Base-by-base conservation (phyloP, 2,113 vertebrate species). In the Urocitellus parryii region DNA sequence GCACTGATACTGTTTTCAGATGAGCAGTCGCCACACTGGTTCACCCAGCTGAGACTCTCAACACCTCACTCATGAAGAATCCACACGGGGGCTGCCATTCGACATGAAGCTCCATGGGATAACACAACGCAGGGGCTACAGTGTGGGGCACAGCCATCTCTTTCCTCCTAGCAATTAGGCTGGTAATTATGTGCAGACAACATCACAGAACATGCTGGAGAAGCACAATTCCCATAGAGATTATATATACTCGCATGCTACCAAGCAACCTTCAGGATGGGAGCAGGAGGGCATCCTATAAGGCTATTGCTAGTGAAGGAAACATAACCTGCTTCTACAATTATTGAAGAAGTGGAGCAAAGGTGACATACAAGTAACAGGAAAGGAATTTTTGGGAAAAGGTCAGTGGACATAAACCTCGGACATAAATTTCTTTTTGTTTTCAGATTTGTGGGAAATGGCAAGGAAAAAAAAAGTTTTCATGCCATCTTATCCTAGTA, bases 31-130 rank as follows among this genome's bases (percentile, higher is more conserved):
- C 5, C 7, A 0, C 2, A 29, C 39, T 17, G 1, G n/a, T 42
- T 17, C 58, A 51, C 27, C 42, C 22, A n/a, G 2, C 11, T 34
- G 45, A 25, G 83, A 72, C 34, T 32, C 29, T 37, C 85, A 20
- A 8, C 4, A 17, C 37, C 27, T 53, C 7, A 37, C 34, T 67
- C 45, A 14, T 22, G 20, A n/a, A 48, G 27, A 42, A 58, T 16
- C 11, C 1, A 51, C 0, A 25, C 0, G 4, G 1, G 56, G 14
- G 27, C 6, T 2, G 5, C 2, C 2, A 0, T 2, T 48, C 0
- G 29, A 32, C 81, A 42, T 2, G 16, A 51, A 80, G 89, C 17
- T 61, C 32, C 0, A 1, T 7, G 37, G 13, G 12, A 85, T 2
- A 56, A 65, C 65, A 79, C 37, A 1, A 48, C 27, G 65, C 72